phyloP scores from a whole-genome alignment of 2,113 vertebrate species.

The Murina feae region DNA sequence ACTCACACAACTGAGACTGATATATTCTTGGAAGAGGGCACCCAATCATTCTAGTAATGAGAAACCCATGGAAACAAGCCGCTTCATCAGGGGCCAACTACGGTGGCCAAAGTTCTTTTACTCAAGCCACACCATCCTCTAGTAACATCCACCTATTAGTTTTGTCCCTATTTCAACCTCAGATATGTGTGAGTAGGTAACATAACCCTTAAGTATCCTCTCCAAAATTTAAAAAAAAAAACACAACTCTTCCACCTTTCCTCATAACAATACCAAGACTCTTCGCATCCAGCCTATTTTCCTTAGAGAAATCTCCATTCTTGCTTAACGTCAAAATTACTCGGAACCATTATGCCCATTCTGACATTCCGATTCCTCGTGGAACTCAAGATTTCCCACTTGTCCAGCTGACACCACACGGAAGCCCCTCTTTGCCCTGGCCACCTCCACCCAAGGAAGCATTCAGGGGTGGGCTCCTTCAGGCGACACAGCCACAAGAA shows the following conservation, averaged over 20 bases:
- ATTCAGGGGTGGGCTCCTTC: neutral
- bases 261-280: neutral
- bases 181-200: neutral
- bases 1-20: constrained; percentile 4
- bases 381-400: neutral
- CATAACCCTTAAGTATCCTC: neutral
- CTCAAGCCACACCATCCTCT: neutral
- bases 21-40: neutral
- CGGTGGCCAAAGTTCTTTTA: neutral
- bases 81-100: neutral
- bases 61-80: neutral
- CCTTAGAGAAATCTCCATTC: neutral
- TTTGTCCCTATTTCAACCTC: neutral
- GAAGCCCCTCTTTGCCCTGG: neutral
- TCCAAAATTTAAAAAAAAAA: constrained; percentile 20
- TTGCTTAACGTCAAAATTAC: neutral
- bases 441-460: neutral
- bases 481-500: neutral
- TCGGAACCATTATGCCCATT: neutral
- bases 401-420: neutral
- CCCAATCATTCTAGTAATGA: neutral
- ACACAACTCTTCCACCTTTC: neutral
- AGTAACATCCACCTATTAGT: neutral
- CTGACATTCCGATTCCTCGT: neutral
- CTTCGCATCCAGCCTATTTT: neutral